These are phyloP conservation scores for Ochlodes sylvanus DNA, from an alignment of 2,888 invertebrate genomes.

Conservation along the genomic window DNA sequence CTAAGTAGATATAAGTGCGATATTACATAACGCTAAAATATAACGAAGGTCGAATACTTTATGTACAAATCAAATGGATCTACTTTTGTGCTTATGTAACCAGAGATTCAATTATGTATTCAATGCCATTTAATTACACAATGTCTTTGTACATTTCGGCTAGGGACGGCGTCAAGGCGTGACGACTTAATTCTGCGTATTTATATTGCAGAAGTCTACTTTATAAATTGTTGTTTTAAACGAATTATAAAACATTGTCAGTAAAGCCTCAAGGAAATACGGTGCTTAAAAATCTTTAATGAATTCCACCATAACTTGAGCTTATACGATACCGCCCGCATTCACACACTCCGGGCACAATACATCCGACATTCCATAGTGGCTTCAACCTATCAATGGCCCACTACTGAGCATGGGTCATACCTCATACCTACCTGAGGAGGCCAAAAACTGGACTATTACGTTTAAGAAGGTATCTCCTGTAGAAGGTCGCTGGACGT, in stretches of 20 bases:
- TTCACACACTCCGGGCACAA: too few relatives aligned
- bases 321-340: not conserved
- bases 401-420: too few relatives aligned
- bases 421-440: too few relatives aligned
- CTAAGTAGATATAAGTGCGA: not conserved
- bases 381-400: too few relatives aligned
- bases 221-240: too few relatives aligned
- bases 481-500: too few relatives aligned
- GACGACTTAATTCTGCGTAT: not conserved
- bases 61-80: conserved; percentile 12
- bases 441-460: too few relatives aligned
- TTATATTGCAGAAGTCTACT: not conserved
- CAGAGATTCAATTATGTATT: conserved; percentile 11
- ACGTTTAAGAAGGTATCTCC: too few relatives aligned
- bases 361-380: not conserved
- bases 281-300: too few relatives aligned
- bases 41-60: conserved; percentile 13
- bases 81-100: conserved; percentile 12
- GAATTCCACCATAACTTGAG: too few relatives aligned
- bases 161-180: not conserved
- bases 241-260: too few relatives aligned
- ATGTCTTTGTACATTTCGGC: conserved; percentile 20
- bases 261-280: too few relatives aligned
- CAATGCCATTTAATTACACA: conserved; percentile 14
- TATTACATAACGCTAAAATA: conserved; percentile 12